These are phyloP conservation scores for Siderastrea siderea DNA, from an alignment of 92 coral and sea anemone species.

Conservation along the genomic window DNA sequence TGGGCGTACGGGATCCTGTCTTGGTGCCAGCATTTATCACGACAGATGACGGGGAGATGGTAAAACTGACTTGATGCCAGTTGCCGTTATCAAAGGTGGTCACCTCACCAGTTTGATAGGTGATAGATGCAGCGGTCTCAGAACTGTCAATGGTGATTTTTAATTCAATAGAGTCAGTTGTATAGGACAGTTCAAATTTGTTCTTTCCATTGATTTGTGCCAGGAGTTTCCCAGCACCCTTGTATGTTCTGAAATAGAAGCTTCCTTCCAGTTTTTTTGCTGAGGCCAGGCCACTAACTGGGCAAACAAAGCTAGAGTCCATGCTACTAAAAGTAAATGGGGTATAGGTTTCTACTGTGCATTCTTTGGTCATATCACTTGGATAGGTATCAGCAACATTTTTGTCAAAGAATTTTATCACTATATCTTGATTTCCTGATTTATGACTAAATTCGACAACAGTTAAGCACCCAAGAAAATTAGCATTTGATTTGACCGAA, in stretches of 20 bases:
- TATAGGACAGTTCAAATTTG: conserved; percentile 43
- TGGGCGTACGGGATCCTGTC: conserved; percentile 36
- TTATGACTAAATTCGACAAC: conserved; percentile 32
- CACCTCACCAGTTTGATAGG: conserved; percentile 1
- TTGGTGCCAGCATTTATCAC: conserved; percentile 31
- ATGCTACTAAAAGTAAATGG: conserved; percentile 64
- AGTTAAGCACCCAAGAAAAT: conserved; percentile 79
- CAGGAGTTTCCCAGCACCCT: conserved; percentile 53
- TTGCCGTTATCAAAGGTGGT: conserved; percentile 71
- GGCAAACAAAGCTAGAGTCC: conserved; percentile 37
- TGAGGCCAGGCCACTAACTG: neutral
- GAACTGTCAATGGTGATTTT: conserved; percentile 13
- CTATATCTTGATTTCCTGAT: neutral
- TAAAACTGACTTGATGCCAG: conserved; percentile 73
- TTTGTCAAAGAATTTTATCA: conserved; percentile 29
- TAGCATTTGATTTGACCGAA: conserved; percentile 68
- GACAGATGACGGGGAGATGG: conserved; percentile 20
- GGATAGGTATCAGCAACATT: conserved; percentile 42
- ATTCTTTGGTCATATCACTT: conserved; percentile 43
- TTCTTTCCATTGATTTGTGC: conserved; percentile 26
- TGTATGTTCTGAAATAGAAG: conserved; percentile 72
- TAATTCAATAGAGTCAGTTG: conserved; percentile 13
- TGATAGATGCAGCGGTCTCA: conserved; percentile 36
- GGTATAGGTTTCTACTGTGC: conserved; percentile 2
- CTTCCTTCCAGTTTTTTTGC: conserved; percentile 28